Conservation (phyloP, 2,797 vertebrate genomes). For the Alouatta caraya region DNA sequence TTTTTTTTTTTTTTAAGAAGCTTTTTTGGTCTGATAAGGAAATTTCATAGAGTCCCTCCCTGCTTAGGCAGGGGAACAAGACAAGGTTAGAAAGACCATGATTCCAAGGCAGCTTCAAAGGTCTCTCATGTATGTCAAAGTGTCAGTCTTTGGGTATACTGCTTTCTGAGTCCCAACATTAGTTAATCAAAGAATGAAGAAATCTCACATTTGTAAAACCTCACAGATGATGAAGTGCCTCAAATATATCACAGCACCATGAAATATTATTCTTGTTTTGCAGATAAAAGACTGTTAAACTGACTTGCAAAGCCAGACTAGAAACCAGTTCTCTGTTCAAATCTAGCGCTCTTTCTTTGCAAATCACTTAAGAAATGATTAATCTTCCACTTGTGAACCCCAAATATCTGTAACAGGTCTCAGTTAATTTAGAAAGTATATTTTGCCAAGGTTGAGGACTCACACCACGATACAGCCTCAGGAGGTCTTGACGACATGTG, state of each 20-base stretch:
- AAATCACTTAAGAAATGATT: slow-evolving; percentile 28
- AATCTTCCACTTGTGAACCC: neutral
- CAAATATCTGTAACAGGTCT: neutral
- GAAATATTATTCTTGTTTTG: neutral
- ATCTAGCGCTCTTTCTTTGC: neutral
- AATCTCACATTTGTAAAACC: neutral
- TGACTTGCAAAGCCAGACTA: neutral
- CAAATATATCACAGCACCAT: neutral
- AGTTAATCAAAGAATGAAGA: neutral
- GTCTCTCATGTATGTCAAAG: neutral
- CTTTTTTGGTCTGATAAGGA: neutral
- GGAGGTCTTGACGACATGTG: too few species aligned
- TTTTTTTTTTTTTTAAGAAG: neutral
- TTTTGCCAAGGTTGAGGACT: neutral
- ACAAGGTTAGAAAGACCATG: neutral
- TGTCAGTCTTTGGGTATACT: neutral
- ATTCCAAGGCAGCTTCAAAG: neutral
- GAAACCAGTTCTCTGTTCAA: neutral
- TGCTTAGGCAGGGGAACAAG: neutral
- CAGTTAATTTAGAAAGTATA: neutral
- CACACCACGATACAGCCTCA: neutral
- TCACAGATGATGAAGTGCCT: neutral
- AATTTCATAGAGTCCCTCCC: neutral
- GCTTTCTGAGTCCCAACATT: neutral
- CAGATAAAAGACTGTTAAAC: neutral